A percentile compares a stretch with the other conserved stretches of the same genome.
Evolutionary conservation across 2,113 vertebrate genomes (phyloP).

Genomic region (Hippocampus abdominalis): DNA sequence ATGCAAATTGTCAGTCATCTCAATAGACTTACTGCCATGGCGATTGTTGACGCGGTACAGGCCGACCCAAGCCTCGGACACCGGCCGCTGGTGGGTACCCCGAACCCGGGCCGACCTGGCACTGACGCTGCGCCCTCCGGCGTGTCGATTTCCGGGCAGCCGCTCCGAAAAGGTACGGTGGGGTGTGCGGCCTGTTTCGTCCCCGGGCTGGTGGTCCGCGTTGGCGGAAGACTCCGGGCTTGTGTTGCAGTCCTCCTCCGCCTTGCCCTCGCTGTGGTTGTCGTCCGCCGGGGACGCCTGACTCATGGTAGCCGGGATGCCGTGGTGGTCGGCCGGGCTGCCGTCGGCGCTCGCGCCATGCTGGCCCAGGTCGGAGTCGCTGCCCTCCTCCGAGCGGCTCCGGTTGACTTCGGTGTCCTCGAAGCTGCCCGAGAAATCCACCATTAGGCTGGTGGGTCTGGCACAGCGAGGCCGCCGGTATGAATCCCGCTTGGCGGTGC

Average conservation of each 20-base stretch:
- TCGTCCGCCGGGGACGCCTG: conserved; percentile 57
- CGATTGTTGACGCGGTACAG: conserved; percentile 75
- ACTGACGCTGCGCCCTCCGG: conserved; percentile 59
- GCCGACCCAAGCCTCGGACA: conserved; percentile 78
- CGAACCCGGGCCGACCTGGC: conserved; percentile 68
- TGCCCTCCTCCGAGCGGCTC: conserved; percentile 75
- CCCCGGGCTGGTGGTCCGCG: conserved; percentile 52
- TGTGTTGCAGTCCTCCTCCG: conserved; percentile 46
- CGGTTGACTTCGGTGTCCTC: conserved; percentile 71
- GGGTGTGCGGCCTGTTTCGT: conserved; percentile 71
- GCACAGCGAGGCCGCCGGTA: conserved; percentile 64
- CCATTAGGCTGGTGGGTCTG: conserved; percentile 73
- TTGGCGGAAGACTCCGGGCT: conserved; percentile 50
- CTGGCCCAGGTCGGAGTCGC: conserved; percentile 72
- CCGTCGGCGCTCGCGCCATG: conserved; percentile 67
- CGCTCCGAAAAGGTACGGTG: conserved; percentile 78
- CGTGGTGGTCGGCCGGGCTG: conserved; percentile 64
- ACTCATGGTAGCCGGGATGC: conserved; percentile 49
- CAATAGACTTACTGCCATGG: conserved; percentile 68
- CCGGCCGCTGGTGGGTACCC: conserved; percentile 64
- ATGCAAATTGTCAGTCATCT: neutral
- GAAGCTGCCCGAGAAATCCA: conserved; percentile 74
- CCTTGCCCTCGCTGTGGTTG: conserved; percentile 53
- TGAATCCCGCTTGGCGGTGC: conserved; percentile 63
- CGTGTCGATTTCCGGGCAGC: conserved; percentile 69